phyloP scores from a whole-genome alignment of 2,888 invertebrate genomes.

The Phragmatobia fuliginosa region DNA sequence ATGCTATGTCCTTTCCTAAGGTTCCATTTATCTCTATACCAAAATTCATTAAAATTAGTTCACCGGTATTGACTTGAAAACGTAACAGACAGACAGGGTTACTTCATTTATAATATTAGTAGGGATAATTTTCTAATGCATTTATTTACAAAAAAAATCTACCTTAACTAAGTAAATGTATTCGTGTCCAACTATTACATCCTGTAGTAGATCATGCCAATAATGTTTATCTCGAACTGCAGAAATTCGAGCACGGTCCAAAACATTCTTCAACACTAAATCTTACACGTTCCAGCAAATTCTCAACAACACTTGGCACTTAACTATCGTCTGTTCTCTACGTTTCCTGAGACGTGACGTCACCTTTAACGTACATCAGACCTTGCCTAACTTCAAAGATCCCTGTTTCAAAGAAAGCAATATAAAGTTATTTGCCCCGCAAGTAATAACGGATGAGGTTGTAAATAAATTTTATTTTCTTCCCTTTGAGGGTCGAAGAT shows the following conservation, averaged over 20 bases:
- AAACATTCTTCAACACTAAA: conserved; percentile 4
- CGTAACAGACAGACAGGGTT: no score
- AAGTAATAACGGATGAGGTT: conserved; percentile 34
- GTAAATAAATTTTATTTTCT: conserved; percentile 40
- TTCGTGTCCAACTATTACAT: neutral
- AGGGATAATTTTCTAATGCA: no score
- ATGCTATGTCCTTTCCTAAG: no score
- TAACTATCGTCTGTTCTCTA: conserved; percentile 14
- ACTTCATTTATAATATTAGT: no score
- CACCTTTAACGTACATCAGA: neutral
- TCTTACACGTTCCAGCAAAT: conserved; percentile 11
- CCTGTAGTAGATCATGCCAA: neutral
- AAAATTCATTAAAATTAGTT: no score
- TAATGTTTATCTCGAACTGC: neutral
- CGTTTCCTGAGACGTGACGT: neutral
- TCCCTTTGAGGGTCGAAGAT: conserved; percentile 40
- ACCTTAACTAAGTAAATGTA: neutral
- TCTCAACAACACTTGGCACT: conserved; percentile 19
- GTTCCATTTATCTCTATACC: no score
- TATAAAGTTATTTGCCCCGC: conserved; percentile 42
- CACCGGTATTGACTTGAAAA: no score
- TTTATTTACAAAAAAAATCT: neutral
- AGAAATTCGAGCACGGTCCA: conserved; percentile 4
- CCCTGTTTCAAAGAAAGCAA: conserved; percentile 31
- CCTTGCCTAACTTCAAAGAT: conserved; percentile 22